Evolutionary conservation across 2,113 vertebrate genomes (phyloP), one percentile per base, ranked within the genome.

Genomic region (Strigops habroptila): DNA sequence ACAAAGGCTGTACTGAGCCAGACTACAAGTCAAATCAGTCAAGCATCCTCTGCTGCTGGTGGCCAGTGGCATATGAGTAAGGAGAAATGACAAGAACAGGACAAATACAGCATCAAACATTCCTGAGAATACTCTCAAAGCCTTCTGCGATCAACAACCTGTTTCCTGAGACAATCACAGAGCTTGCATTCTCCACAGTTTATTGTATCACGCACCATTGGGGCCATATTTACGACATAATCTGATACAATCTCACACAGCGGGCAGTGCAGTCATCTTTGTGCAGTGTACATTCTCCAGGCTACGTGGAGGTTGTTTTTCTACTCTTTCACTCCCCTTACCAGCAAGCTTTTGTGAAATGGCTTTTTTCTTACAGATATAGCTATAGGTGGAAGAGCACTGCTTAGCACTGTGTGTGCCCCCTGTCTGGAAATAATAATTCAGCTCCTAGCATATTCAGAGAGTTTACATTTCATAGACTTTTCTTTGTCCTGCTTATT

Each of bases 241-340:
- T 35, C 44, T 31, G 51, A 65, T 28, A 48, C 8, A 51, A 21
- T 48, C 41, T 85, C 57, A 57, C 64, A 33, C 0, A 79, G 67
- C 31, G 7, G 12, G n/a, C 78, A 81, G 55, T 12, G 27, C 4
- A 37, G 60, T n/a, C 18, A 1, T 21, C 41, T 86, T 46, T 57
- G 46, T n/a, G 68, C 77, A 67, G 51, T 30, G 14, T 21, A 67
- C 23, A 7, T 27, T 71, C 68, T 51, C 35, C 68, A 80, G 52
- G 37, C 78, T 67, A n/a, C 0, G 1, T 0, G 0, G 10, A 60
- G 8, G 31, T 70, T 49, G 55, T 8, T 49, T 55, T 76, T 15
- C 52, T 55, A 4, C 24, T 25, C 12, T 57, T 71, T 52, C 21
- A 31, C 53, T 57, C 17, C n/a, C 48, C 43, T 77, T 48, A 18